A percentile compares a stretch with the other conserved stretches of the same genome.
phyloP scores from a whole-genome alignment of 1,140 invertebrate species.

The Ephestia elutella region DNA sequence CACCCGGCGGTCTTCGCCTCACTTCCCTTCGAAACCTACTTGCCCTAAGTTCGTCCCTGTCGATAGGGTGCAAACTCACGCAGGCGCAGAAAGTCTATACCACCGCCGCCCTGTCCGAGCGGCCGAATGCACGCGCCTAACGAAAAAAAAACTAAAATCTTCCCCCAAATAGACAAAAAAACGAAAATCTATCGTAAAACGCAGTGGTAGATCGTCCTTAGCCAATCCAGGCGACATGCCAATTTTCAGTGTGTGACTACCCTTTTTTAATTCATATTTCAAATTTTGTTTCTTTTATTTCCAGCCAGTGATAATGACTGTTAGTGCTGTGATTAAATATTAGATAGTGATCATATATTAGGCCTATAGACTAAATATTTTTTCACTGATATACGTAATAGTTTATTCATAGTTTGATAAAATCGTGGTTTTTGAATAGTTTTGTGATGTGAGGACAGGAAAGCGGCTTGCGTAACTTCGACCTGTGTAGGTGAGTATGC shows the following conservation, averaged over 20 bases:
- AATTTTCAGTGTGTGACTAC: conserved; percentile 6
- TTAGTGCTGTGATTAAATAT: conserved; percentile 16
- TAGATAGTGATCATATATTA: conserved; percentile 4
- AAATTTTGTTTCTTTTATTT: conserved; percentile 4
- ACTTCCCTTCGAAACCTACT: background rate
- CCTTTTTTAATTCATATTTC: background rate
- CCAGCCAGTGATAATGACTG: conserved; percentile 15
- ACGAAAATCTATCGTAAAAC: background rate
- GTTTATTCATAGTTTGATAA: background rate
- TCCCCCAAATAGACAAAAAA: background rate
- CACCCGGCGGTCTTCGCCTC: background rate
- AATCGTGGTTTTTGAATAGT: background rate
- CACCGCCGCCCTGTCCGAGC: conserved; percentile 32
- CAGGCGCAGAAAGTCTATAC: conserved; percentile 32
- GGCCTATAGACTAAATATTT: background rate
- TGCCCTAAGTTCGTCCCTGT: conserved; percentile 25
- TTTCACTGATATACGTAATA: background rate
- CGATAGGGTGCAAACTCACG: conserved; percentile 41
- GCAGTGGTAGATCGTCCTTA: background rate
- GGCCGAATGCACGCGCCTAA: conserved; percentile 27
- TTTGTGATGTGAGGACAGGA: conserved; percentile 19
- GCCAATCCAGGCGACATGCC: background rate
- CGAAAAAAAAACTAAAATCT: conserved; percentile 11
- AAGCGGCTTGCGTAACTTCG: conserved; percentile 21
- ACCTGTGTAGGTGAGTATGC: conserved; percentile 17